Evolutionary conservation across 2,797 vertebrate species (phyloP).

Genomic region (Sebastes hubbsi): DNA sequence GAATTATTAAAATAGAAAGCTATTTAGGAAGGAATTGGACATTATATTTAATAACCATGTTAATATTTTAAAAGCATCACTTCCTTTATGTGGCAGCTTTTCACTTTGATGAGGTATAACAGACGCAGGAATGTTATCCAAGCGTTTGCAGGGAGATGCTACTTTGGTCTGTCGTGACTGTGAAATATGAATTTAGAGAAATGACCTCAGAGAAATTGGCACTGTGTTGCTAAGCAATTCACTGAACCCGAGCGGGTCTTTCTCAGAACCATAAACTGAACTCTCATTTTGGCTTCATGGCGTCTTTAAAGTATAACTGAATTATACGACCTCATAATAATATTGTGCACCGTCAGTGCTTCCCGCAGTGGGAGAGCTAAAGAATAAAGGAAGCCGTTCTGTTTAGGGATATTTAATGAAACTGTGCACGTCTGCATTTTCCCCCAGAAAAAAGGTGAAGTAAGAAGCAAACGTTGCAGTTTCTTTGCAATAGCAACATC

Average conservation of each 20-base stretch:
- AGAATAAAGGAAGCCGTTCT: conserved; percentile 7
- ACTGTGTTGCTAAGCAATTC: conserved; percentile 63
- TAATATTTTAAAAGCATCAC: background rate
- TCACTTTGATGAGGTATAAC: background rate
- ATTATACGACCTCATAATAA: conserved; percentile 37
- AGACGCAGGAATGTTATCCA: background rate
- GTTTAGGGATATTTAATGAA: conserved; percentile 8
- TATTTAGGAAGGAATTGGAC: background rate
- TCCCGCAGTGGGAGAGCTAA: background rate
- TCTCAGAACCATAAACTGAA: conserved; percentile 41
- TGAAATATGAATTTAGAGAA: conserved; percentile 33
- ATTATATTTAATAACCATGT: background rate
- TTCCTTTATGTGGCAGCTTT: background rate
- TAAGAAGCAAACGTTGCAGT: background rate
- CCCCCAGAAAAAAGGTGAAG: background rate
- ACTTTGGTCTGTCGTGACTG: conserved; percentile 3
- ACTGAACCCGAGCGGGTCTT: conserved; percentile 17
- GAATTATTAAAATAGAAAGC: background rate
- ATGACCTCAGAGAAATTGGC: conserved; percentile 31
- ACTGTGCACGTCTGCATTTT: conserved; percentile 1
- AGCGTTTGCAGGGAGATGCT: background rate
- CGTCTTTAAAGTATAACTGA: conserved; percentile 43
- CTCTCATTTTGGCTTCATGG: conserved; percentile 46
- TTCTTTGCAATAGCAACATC: background rate
- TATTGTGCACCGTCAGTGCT: conserved; percentile 8